These are phyloP conservation scores for Catharus bicknelli DNA, from an alignment of 2,113 vertebrate species.

Conservation along the genomic window DNA sequence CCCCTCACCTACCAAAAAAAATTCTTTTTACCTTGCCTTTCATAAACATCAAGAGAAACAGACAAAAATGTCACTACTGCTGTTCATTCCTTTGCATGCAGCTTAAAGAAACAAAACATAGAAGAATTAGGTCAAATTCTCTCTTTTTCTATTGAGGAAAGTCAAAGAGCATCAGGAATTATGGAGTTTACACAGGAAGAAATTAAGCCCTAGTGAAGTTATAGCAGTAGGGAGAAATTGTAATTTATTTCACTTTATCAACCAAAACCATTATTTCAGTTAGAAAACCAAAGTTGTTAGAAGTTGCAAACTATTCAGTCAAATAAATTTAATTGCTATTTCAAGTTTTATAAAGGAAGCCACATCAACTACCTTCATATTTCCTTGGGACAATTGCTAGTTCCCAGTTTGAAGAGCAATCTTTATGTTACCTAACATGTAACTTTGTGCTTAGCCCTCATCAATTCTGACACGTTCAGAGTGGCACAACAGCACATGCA, in stretches of 20 bases:
- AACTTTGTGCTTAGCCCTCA: background rate
- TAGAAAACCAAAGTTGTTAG: background rate
- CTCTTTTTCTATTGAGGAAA: background rate
- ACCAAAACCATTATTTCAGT: background rate
- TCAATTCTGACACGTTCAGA: background rate
- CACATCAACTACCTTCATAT: background rate
- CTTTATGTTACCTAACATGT: background rate
- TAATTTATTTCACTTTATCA: background rate
- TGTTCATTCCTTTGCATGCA: background rate
- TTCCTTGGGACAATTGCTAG: background rate
- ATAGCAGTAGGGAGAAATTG: background rate
- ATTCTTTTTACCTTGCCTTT: background rate
- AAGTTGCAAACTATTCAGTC: background rate
- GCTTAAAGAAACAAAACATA: background rate
- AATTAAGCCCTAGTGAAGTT: background rate
- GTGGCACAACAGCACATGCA: fast-evolving
- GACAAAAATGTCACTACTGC: background rate
- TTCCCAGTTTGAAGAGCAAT: background rate
- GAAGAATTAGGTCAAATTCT: background rate
- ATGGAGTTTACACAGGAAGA: background rate
- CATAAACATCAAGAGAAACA: background rate
- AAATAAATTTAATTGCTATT: background rate
- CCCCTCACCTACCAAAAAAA: background rate
- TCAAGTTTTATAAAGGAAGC: background rate
- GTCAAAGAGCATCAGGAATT: background rate